Base-by-base conservation (phyloP, 1,140 invertebrate genomes). In the Drosophila kohkoa region DNA sequence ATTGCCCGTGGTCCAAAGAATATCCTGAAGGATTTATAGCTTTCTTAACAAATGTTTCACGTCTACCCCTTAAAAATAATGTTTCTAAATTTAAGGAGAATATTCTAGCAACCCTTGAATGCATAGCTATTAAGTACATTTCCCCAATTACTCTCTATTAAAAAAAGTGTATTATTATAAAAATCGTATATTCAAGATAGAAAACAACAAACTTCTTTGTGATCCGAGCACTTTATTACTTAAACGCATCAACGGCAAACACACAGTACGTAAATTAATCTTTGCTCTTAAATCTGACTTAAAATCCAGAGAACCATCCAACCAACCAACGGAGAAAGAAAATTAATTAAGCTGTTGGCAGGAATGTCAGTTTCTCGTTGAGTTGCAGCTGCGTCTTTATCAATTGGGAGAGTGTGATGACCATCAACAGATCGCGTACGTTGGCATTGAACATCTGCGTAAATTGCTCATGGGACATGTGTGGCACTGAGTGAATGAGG, bases 341-440 rank as follows among this genome's bases (percentile, higher is more conserved):
- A 43, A 2, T 32, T 15, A 13, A 38, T 55, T 87, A 87, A 67
- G 80, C 83, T 35, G 92, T 91, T 28, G 96, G 96, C 43, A 97
- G 93, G 65, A 97, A 94, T 4, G 96, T 98, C 2, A 99, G 94
- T 93, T 99, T 99, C 93, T 99, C 98, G 92, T 99, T 99, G 16
- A 99, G 94, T 90, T 98, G 97, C 75, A 99, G 94, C 93, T 99
- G 98, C 5, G 98, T 98, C 93, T 98, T 98, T 75, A 98, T 98
- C n/a, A 99, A 94, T 92, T 99, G 98, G 6, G 98, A 97, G 25
- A 99, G 94, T 43, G 98, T 98, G 75, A 98, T 96, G 52, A 99
- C 98, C 98, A 99, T 99, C 48, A 99, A 93, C 69, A 99, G 94
- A 94, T 99, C 98, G 93, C 99, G 99, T 88, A 99, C 97, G 92